Evolutionary conservation across 2,888 invertebrate genomes (phyloP), one percentile per base, ranked within the genome.

Genomic region (Erebia palarica): DNA sequence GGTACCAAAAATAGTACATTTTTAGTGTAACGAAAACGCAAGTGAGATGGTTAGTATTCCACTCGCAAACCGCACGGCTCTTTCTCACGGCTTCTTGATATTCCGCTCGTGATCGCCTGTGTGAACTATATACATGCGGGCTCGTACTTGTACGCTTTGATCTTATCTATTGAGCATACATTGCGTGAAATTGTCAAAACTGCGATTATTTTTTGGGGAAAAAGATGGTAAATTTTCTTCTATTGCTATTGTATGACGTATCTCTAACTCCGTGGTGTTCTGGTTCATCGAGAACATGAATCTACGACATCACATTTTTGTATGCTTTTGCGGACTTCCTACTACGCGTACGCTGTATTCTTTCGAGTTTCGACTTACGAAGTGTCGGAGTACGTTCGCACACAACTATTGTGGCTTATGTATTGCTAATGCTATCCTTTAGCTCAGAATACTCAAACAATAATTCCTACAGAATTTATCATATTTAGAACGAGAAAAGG

Each of bases 41-140:
- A 91, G 90, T 91, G 84, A 83, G 75, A 75, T 76, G 77, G 79
- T 91, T 87, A 84, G 87, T 89, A 92, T 91, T 90, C 91, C 81
- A 82, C 82, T 79, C 77, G 82, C 86, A 86, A 88, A 88, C 89
- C 89, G 79, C 87, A 87, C 83, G 79, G 78, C 73, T 78, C 78
- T 82, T 90, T 92, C 92, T 86, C 92, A 92, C 91, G 91, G 70
- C 82, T 86, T 75, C 77, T 87, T 86, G 86, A 82, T 88, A 87
- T 89, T 87, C 90, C 76, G 74, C 71, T 21, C 75, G 84, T 84
- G 85, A 78, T 36, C 74, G 71, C 76, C 79, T 88, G 89, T 90
- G 91, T 87, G 90, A 90, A 89, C 79, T 74, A 73, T 78, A 70
- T 70, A 67, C 67, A 81, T 80, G 80, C 80, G 79, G 80, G 80